Conservation (phyloP, 2,797 vertebrate genomes). For the Sternarchorhynchus goeldii region DNA sequence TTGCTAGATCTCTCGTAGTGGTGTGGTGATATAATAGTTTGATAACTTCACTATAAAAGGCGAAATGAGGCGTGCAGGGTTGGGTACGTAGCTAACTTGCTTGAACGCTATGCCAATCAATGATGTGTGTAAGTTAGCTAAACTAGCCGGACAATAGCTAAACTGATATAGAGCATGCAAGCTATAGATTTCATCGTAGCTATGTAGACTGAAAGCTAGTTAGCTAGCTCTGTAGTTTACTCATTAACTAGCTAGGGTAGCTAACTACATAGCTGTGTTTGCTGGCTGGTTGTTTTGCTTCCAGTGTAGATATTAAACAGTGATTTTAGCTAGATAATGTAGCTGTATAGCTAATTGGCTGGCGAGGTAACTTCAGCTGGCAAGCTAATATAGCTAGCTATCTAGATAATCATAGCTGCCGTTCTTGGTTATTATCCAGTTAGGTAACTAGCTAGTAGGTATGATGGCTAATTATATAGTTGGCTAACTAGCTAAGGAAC, state of each 20-base stretch:
- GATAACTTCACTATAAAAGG: background rate
- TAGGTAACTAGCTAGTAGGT: no score
- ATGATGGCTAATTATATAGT: no score
- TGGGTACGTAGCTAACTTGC: constrained; percentile 67
- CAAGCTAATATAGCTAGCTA: background rate
- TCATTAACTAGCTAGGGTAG: background rate
- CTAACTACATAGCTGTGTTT: background rate
- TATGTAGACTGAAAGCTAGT: background rate
- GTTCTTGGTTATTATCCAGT: no score
- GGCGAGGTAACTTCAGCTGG: background rate
- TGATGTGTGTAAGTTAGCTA: constrained; percentile 35
- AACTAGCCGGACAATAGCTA: background rate
- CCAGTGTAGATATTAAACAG: background rate
- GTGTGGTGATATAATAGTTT: background rate
- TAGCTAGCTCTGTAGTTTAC: background rate
- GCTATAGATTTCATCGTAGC: background rate
- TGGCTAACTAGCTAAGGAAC: no score
- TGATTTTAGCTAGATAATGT: background rate
- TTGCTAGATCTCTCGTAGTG: background rate
- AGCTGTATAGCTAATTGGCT: constrained; percentile 2
- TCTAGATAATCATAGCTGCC: background rate
- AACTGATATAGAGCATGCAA: background rate
- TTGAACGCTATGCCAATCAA: constrained; percentile 27
- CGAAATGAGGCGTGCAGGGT: constrained; percentile 76
- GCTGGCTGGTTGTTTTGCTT: background rate